Evolutionary conservation across 2,888 invertebrate genomes (phyloP).

Genomic region (Holacanthella duospinosa): DNA sequence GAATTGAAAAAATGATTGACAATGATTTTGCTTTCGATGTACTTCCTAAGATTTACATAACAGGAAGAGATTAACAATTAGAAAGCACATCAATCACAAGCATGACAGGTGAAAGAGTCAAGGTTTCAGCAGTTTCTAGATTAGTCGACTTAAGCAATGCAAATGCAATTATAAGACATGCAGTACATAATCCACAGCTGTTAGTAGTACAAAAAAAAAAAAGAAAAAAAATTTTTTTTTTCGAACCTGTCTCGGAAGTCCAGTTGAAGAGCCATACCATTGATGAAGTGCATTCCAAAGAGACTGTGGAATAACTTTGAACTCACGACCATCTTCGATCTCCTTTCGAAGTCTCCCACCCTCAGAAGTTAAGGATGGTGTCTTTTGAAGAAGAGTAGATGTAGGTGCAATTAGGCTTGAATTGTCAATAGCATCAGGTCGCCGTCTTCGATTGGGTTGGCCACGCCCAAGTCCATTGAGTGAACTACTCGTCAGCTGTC

Average conservation of each 20-base stretch:
- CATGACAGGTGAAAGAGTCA: no score
- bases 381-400: slow-evolving; percentile 37
- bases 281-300: slow-evolving; percentile 74
- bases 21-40: not conserved
- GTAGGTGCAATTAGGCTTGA: slow-evolving; percentile 55
- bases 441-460: slow-evolving; percentile 15
- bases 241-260: slow-evolving; percentile 67
- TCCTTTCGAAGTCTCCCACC: slow-evolving; percentile 65
- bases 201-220: no score
- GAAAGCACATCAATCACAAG: no score
- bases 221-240: no score
- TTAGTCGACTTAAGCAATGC: no score
- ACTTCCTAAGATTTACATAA: not conserved
- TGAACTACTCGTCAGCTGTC: slow-evolving; percentile 22
- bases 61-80: not conserved
- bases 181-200: no score
- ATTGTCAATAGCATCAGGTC: slow-evolving; percentile 68
- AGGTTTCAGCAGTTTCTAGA: no score
- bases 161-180: no score
- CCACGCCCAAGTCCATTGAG: slow-evolving; percentile 8
- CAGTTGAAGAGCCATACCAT: slow-evolving; percentile 72
- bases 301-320: slow-evolving; percentile 73
- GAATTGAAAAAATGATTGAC: no score
- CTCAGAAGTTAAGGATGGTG: slow-evolving; percentile 71
- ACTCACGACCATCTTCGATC: slow-evolving; percentile 59